These are phyloP conservation scores for Protobothrops flavoviridis DNA, from an alignment of 2,113 vertebrate genomes.

Conservation along the genomic window DNA sequence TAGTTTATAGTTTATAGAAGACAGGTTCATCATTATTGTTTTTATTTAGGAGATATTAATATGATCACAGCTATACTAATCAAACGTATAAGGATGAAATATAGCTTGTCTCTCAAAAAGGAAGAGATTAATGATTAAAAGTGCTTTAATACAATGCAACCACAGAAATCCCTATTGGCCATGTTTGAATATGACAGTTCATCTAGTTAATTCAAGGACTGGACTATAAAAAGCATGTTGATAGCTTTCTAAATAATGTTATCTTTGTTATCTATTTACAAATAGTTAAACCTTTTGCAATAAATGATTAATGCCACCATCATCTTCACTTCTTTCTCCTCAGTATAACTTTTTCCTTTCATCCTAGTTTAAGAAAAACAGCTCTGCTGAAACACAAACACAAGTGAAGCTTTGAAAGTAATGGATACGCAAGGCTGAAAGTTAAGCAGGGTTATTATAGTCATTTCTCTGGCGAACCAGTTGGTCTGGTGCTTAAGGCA, in stretches of 20 bases:
- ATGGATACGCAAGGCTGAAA: conserved; percentile 40
- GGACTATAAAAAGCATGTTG: not conserved
- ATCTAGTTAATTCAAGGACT: not conserved
- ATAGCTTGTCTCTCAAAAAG: not conserved
- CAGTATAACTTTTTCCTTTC: not conserved
- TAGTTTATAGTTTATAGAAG: not conserved
- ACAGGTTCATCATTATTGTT: not conserved
- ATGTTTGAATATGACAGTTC: not conserved
- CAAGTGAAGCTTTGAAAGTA: conserved; percentile 37
- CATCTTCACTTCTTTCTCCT: not conserved
- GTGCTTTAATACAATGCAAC: not conserved
- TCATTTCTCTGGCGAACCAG: conserved; percentile 3
- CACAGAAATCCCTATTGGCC: not conserved
- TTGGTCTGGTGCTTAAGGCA: not conserved
- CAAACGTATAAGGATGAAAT: not conserved
- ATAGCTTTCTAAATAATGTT: not conserved
- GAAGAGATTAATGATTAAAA: not conserved
- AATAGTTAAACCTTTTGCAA: not conserved
- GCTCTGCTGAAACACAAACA: not conserved
- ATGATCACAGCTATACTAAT: not conserved
- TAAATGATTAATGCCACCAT: not conserved
- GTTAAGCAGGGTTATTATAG: conserved; percentile 51
- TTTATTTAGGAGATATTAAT: not conserved
- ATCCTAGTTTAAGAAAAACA: not conserved
- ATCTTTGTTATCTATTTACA: not conserved